Evolutionary conservation across 2,888 invertebrate species (phyloP), one percentile per base, ranked within the genome.

Genomic region (Dryobota labecula): DNA sequence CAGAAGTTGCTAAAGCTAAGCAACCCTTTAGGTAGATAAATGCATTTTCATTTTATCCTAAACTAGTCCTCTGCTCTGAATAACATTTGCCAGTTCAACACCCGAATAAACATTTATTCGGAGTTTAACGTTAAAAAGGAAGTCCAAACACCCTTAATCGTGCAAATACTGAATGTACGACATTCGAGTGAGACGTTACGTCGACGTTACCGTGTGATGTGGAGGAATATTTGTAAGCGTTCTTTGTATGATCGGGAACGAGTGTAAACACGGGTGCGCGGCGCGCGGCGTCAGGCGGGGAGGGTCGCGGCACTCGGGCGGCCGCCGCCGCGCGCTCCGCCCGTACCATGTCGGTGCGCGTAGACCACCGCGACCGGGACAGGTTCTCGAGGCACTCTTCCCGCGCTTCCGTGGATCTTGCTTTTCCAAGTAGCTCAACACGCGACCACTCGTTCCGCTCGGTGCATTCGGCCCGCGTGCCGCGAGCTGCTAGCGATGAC

Each of bases 321-420:
- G 94, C 92, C 91, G 94, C 92, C 91, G 93, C 93, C 95, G 94
- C 93, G 94, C 94, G 94, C 92, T 92, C 89, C 92, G 94, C 94
- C 92, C 95, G 94, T 92, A 92, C 92, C 89, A 95, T 95, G 96
- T 95, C 96, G 89, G 95, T 95, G 89, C 95, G 96, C 87, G 94
- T 92, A 88, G 95, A 95, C 80, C 94, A 93, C 66, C 94, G 95
- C 84, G 95, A 95, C 84, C 94, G 95, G 80, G 95, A 96, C 84
- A 92, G 95, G 85, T 96, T 96, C 86, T 94, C 96, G 86, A 90
- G 96, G 86, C 95, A 96, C 84, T 95, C 96, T 89, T 95, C 96
- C 86, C 95, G 95, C 91, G 95, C 95, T 89, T 96, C 96, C 60
- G 96, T 95, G 61, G 96, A 96, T 84, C 89, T 93, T 58, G 94